Conservation (phyloP, 1,140 invertebrate genomes). For the Bathynomus jamesi region DNA sequence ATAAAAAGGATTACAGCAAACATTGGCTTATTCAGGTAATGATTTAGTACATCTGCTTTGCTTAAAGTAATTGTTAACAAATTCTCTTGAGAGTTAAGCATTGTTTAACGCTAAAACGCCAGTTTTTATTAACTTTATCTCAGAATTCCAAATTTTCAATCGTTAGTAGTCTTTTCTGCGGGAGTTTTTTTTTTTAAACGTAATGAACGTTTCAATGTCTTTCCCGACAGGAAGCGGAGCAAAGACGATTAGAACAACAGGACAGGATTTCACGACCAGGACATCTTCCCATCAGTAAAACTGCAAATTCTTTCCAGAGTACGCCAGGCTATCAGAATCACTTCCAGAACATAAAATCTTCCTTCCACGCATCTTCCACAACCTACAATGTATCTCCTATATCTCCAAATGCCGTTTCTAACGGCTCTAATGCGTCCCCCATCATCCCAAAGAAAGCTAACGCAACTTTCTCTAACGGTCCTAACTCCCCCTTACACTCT, state of each 20-base stretch:
- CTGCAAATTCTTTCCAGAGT: background rate
- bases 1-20: slow-evolving; percentile 57
- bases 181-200: too few relatives aligned
- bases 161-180: too few relatives aligned
- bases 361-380: background rate
- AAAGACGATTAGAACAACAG: slow-evolving; percentile 68
- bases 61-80: too few relatives aligned
- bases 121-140: too few relatives aligned
- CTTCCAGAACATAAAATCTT: background rate
- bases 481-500: background rate
- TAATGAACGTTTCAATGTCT: too few relatives aligned
- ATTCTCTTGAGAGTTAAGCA: too few relatives aligned
- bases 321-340: background rate
- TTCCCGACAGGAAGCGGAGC: slow-evolving; percentile 91
- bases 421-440: background rate
- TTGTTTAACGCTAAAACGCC: too few relatives aligned
- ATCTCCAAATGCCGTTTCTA: background rate
- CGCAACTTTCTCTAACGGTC: background rate
- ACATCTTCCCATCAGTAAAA: slow-evolving; percentile 4
- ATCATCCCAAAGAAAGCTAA: too few relatives aligned
- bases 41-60: slow-evolving; percentile 41
- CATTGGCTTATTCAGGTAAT: slow-evolving; percentile 76
- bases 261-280: slow-evolving; percentile 41
- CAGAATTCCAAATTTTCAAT: too few relatives aligned
- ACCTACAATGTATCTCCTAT: background rate